Evolutionary conservation across 1,140 invertebrate species (phyloP), one percentile per base, ranked within the genome.

Genomic region (Cydia fagiglandana): DNA sequence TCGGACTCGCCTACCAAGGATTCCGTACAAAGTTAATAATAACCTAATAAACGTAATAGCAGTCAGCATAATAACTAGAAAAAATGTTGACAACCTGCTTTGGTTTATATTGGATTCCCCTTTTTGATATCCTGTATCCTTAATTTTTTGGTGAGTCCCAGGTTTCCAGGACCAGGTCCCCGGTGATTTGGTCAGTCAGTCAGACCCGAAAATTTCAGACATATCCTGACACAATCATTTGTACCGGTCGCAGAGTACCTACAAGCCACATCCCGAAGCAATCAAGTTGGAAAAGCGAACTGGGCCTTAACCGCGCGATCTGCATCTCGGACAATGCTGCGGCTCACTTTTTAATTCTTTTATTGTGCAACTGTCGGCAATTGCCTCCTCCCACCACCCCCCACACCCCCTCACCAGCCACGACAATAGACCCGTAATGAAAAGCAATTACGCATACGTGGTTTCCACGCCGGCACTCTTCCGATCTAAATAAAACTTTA

Each of bases 361-460:
- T 91, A 88, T 90, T 85, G 85, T 85, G 86, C 91, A 92, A 91
- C 89, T 86, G 88, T 84, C 83, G 86, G 83, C 89, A 92, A 92
- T 92, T 91, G 89, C 81, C 78, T 82, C 77, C 77, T 73, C 78
- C 73, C 73, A 76, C 73, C 73, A 15, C 77, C 73, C 77, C 77
- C 73, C 45, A 6, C 41, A 47, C 75, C 73, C 53, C 66, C 86
- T 83, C 87, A 85, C 15, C 17, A 24, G 30, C 86, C 83, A 88
- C 86, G 87, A 92, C 90, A 92, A 92, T 92, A 82, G 89, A 78
- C 77, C 78, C 81, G 87, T 91, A 92, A 92, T 91, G 89, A 91
- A 90, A 89, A 91, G 90, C 90, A 92, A 90, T 92, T 92, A 92
- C 90, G 82, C 89, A 90, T 92, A 92, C 89, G 89, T 91, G 90